Percentiles rank a stretch among this genome's conserved stretches.
These are phyloP conservation scores for Megalops cyprinoides DNA, from an alignment of 2,797 vertebrate genomes.

Conservation along the genomic window DNA sequence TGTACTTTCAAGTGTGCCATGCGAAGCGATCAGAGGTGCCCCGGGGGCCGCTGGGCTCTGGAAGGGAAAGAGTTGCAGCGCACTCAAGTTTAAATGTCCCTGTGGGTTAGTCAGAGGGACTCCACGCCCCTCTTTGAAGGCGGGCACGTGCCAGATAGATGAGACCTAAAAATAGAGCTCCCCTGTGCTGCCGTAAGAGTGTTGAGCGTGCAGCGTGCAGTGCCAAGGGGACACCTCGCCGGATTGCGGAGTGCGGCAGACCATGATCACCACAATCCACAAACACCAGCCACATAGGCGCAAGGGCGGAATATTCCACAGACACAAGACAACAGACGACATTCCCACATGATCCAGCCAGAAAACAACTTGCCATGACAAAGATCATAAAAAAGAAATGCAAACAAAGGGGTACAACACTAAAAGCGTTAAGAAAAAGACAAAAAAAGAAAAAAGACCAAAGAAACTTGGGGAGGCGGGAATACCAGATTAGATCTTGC, in stretches of 20 bases:
- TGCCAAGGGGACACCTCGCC: not conserved
- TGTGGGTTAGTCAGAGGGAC: not conserved
- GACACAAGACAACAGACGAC: not conserved
- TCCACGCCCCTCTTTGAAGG: not conserved
- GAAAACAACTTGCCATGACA: not conserved
- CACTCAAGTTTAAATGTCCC: not conserved
- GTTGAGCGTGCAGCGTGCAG: not conserved
- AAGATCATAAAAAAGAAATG: not conserved
- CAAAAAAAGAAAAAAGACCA: not conserved
- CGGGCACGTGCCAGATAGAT: not conserved
- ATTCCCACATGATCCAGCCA: not conserved
- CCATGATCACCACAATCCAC: not conserved
- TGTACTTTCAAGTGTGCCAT: too few species aligned
- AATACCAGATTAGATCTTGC: conserved; percentile 90
- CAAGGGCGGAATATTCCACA: not conserved
- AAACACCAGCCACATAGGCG: not conserved
- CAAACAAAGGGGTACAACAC: not conserved
- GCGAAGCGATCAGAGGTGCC: not conserved
- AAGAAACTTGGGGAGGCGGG: not conserved
- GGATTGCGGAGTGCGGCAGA: not conserved
- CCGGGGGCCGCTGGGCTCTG: not conserved
- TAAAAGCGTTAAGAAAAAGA: not conserved
- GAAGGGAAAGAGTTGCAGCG: not conserved
- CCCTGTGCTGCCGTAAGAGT: not conserved
- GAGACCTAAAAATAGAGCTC: not conserved